Conservation (phyloP, 2,113 vertebrate species). For the Aphyosemion australe region DNA sequence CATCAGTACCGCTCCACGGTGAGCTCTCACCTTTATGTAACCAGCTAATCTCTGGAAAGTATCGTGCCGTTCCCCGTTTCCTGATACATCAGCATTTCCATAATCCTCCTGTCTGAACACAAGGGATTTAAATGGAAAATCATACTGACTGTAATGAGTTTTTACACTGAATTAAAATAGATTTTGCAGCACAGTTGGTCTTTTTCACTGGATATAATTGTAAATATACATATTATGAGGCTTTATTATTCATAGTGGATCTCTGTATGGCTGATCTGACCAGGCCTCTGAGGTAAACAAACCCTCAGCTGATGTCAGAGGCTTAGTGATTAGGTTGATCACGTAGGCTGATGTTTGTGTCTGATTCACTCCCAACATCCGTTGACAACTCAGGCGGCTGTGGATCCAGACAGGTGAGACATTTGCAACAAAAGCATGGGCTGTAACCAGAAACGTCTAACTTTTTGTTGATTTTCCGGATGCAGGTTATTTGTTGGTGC, state of each 20-base stretch:
- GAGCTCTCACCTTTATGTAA: conserved; percentile 32
- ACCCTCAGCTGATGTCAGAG: conserved; percentile 52
- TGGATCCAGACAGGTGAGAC: conserved; percentile 31
- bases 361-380: conserved; percentile 8
- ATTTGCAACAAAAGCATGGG: too few relatives aligned
- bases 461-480: not conserved
- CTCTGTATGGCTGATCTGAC: conserved; percentile 3
- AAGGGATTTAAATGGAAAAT: conserved; percentile 12
- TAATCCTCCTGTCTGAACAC: conserved; percentile 53
- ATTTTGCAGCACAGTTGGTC: not conserved
- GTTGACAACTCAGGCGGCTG: conserved; percentile 1
- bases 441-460: not conserved
- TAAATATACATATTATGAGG: not conserved
- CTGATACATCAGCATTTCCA: conserved; percentile 58
- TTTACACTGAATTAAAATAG: not conserved
- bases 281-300: conserved; percentile 40
- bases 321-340: conserved; percentile 69
- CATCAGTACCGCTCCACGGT: too few relatives aligned
- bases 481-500: conserved; percentile 17
- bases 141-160: not conserved
- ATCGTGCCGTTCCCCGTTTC: conserved; percentile 39
- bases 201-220: not conserved
- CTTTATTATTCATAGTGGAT: not conserved
- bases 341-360: conserved; percentile 17
- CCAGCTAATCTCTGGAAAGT: conserved; percentile 67